A percentile compares a stretch with the other conserved stretches of the same genome.
Evolutionary conservation across 2,113 vertebrate species (phyloP).

Genomic region (Tapirus terrestris): DNA sequence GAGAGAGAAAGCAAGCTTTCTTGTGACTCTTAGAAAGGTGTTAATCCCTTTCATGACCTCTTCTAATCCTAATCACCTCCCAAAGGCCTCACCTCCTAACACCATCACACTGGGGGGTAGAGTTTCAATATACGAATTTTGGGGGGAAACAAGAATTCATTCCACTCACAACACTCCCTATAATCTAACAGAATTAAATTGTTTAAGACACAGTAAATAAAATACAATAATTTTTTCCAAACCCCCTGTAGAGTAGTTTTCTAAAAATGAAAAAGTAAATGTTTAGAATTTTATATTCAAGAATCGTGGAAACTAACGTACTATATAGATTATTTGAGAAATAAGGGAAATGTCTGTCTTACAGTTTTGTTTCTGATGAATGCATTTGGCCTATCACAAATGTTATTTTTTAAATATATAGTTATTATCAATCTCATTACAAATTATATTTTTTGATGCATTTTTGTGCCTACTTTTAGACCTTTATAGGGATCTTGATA

Average conservation of each 20-base stretch:
- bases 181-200: background rate
- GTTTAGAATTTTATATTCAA: background rate
- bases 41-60: background rate
- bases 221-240: background rate
- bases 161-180: background rate
- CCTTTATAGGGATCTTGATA: slow-evolving; percentile 92
- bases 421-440: background rate
- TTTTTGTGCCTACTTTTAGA: slow-evolving; percentile 76
- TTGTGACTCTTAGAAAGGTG: background rate
- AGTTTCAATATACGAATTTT: background rate
- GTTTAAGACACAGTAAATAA: background rate
- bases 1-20: background rate
- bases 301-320: background rate
- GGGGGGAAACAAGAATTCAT: background rate
- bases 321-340: background rate
- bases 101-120: background rate
- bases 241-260: background rate
- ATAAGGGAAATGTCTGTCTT: background rate
- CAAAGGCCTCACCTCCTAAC: background rate
- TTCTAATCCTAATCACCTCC: background rate
- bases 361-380: background rate
- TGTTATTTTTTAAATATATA: background rate
- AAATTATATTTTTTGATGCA: background rate
- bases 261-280: background rate
- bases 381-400: background rate